These are phyloP conservation scores for Himantopus leucocephalus DNA, from an alignment of 2,113 vertebrate species.

Conservation along the genomic window DNA sequence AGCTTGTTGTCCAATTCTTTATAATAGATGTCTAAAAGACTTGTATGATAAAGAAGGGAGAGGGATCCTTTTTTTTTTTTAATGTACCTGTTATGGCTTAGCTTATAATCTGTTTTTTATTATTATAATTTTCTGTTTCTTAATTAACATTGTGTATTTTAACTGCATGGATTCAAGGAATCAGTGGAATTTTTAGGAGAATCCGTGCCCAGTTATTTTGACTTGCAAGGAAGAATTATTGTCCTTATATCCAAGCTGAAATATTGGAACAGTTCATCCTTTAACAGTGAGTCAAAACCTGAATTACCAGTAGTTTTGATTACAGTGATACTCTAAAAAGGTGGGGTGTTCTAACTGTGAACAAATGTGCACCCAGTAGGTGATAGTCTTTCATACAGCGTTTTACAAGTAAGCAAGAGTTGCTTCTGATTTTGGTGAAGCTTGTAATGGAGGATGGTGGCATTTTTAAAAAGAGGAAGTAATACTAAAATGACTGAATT, in stretches of 20 bases:
- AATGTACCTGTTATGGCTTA: neutral
- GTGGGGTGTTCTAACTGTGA: neutral
- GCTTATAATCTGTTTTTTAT: neutral
- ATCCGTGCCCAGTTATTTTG: neutral
- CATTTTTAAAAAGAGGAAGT: conserved; percentile 8
- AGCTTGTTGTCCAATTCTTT: neutral
- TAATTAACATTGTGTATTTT: neutral
- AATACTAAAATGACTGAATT: neutral
- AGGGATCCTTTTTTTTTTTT: neutral
- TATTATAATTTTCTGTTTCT: neutral
- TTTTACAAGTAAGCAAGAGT: neutral
- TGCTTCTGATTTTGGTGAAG: neutral
- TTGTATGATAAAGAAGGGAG: neutral
- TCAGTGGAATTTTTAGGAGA: neutral
- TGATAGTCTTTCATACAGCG: neutral
- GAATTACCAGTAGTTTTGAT: conserved; percentile 50
- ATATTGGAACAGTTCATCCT: neutral
- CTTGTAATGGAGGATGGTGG: neutral
- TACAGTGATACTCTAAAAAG: neutral
- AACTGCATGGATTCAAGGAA: neutral
- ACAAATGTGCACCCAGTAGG: neutral
- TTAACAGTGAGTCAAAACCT: conserved; percentile 24
- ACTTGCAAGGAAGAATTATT: neutral
- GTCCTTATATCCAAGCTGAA: neutral
- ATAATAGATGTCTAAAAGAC: neutral